Base-by-base conservation (phyloP, 2,797 vertebrate species). In the Cirrhinus molitorella region DNA sequence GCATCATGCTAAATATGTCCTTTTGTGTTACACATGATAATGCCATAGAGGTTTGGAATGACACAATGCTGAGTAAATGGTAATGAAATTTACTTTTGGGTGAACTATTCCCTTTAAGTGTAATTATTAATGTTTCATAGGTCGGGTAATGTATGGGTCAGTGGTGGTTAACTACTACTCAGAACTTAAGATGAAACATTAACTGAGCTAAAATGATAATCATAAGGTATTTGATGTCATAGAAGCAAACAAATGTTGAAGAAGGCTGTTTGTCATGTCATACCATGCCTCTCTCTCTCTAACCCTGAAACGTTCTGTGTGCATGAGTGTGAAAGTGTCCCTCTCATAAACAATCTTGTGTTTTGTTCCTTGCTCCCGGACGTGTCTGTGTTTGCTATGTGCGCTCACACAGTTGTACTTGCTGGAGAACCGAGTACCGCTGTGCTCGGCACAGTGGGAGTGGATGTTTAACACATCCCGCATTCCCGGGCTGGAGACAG, bases 391-490 rank as follows among this genome's bases (percentile, higher is more conserved):
- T 82, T 85, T 85, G 78, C 86, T 63, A 53, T 72, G 71, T 74
- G 82, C 25, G 7, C 61, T 73, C 68, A 80, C 70, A 12, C 95
- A 99, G 98, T 96, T 97, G 90, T 96, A 94, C 91, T 95, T 99
- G 91, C 40, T 98, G 97, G 96, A 95, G 83, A 97, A 97, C 91
- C 96, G 96, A 73, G 94, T 99, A 89, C 98, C 98, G 0, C 96
- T 99, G 90, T 99, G 98, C 92, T 99, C 98, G 14, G 96, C 97
- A 90, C 98, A 99, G 93, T 99, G 98, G 97, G 98, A 99, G 91
- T 94, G 97, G 79, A 96, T 98, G 96, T 99, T 98, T 94, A 99
- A 99, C 89, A 97, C 98, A 17, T 96, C 95, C 79, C 96, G 98
- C 71, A 84, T 97, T 88, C 98, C 98, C 0, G 96, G 98, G 89